A percentile compares a stretch with the other conserved stretches of the same genome.
Evolutionary conservation across 2,113 vertebrate species (phyloP).

Genomic region (Ochotona princeps): DNA sequence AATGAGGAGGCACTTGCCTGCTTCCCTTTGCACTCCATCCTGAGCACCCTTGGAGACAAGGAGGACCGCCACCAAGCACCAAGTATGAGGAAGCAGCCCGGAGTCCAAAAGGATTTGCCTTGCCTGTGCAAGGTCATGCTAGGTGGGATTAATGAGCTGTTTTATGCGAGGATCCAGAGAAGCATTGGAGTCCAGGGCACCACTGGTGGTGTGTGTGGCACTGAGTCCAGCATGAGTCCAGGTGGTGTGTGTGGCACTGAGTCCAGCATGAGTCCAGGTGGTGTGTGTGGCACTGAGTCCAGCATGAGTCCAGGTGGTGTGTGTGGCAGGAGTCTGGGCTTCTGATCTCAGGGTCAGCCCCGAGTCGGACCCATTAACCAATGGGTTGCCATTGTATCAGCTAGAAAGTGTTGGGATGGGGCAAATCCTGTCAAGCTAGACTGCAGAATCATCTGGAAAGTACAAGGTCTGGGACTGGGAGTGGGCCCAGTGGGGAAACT

Average conservation of each 20-base stretch:
- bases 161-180: background rate
- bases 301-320: too few species aligned
- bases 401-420: too few species aligned
- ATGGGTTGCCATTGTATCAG: too few species aligned
- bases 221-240: too few species aligned
- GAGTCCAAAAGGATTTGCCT: background rate
- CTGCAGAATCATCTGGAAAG: too few species aligned
- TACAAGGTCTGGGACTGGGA: too few species aligned
- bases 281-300: too few species aligned
- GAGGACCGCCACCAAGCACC: background rate
- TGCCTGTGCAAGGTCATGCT: slow-evolving; percentile 14
- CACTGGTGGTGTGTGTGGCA: too few species aligned
- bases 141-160: background rate
- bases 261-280: too few species aligned
- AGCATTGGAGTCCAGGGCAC: background rate
- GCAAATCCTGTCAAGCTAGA: too few species aligned
- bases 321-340: background rate
- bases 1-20: background rate
- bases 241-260: too few species aligned
- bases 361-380: background rate
- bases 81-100: background rate
- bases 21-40: background rate
- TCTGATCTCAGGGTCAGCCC: background rate
- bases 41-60: background rate
- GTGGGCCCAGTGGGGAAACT: too few species aligned